Conservation (phyloP, 2,113 vertebrate genomes). For the Atractosteus spatula region DNA sequence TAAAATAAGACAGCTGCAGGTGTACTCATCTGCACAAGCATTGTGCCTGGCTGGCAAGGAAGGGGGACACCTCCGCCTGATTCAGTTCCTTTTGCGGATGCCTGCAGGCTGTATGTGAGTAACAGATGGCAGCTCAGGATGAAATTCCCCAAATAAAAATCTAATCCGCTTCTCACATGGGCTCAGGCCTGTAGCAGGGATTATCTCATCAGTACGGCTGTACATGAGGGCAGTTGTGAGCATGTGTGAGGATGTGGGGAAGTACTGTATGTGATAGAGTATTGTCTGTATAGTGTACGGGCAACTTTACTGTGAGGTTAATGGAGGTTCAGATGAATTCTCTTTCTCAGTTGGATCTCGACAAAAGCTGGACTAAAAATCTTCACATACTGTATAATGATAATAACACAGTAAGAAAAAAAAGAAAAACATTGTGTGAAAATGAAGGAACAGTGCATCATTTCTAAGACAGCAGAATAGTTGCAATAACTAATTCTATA, state of each 20-base stretch:
- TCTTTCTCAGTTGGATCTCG: too few relatives aligned
- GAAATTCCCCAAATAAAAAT: constrained; percentile 56
- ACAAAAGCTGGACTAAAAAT: too few relatives aligned
- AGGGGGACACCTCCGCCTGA: background rate
- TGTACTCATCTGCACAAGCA: background rate
- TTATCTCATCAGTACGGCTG: constrained; percentile 42
- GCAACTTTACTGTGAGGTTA: background rate
- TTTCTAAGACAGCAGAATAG: too few relatives aligned
- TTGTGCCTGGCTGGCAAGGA: background rate
- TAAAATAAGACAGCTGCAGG: background rate
- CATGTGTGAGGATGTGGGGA: background rate
- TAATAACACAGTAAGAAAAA: too few relatives aligned
- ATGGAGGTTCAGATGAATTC: too few relatives aligned
- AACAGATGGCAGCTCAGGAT: constrained; percentile 59
- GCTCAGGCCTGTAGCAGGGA: constrained; percentile 35
- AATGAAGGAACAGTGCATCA: too few relatives aligned
- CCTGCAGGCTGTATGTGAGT: constrained; percentile 26
- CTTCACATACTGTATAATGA: too few relatives aligned
- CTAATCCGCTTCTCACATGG: constrained; percentile 64
- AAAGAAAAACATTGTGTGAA: too few relatives aligned
- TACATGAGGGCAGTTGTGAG: constrained; percentile 6
- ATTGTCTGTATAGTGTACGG: too few relatives aligned
- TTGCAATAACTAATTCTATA: too few relatives aligned
- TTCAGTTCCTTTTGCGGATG: constrained; percentile 25
- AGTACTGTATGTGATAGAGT: too few relatives aligned